These are phyloP conservation scores for Diadema setosum DNA, from an alignment of 35 echinoderm and acorn worm genomes.

Conservation along the genomic window DNA sequence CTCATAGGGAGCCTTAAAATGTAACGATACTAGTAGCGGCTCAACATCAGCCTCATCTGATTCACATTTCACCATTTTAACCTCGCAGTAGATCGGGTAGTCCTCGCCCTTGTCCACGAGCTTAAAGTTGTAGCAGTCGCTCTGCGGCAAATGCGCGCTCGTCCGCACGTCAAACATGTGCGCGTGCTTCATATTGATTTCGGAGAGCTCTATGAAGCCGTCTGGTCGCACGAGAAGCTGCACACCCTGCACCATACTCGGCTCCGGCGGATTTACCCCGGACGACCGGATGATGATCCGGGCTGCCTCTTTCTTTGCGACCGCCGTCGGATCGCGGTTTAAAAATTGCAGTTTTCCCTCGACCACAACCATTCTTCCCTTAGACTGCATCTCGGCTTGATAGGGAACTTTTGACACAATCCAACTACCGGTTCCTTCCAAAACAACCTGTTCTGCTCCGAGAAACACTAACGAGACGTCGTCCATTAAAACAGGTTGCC, in stretches of 20 bases:
- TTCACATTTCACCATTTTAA: constrained; percentile 62
- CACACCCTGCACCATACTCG: constrained; percentile 70
- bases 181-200: constrained; percentile 56
- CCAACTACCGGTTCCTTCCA: constrained; percentile 79
- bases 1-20: constrained; percentile 75
- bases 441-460: constrained; percentile 59
- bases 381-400: constrained; percentile 43
- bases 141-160: constrained; percentile 54
- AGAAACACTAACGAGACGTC: constrained; percentile 68
- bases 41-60: constrained; percentile 15
- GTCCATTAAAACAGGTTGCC: constrained; percentile 75
- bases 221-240: constrained; percentile 33
- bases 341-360: constrained; percentile 76
- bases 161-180: constrained; percentile 33
- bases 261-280: constrained; percentile 65
- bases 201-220: constrained; percentile 50
- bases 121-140: constrained; percentile 74
- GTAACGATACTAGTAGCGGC: constrained; percentile 26
- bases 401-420: constrained; percentile 79
- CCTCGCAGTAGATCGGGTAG: constrained; percentile 54
- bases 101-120: constrained; percentile 75
- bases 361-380: constrained; percentile 41
- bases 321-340: not conserved
- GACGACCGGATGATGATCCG: constrained; percentile 73
- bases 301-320: not conserved